A percentile compares a stretch with the other conserved stretches of the same genome.
These are phyloP conservation scores for Strix uralensis DNA, from an alignment of 2,113 vertebrate genomes.

Conservation along the genomic window DNA sequence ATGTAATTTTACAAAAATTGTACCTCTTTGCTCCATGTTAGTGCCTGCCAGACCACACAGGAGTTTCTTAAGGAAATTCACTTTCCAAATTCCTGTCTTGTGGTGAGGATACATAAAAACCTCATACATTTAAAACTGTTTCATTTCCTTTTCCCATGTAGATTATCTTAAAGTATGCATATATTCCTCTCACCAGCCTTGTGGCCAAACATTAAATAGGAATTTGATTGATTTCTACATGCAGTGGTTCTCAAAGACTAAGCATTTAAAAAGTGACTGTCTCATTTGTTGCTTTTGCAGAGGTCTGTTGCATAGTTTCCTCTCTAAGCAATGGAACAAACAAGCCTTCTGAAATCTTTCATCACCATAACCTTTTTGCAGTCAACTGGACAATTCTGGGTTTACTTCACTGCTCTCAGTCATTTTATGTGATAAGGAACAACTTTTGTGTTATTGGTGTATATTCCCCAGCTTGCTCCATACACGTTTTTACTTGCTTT, in stretches of 20 bases:
- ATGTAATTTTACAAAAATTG: neutral
- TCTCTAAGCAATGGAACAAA: neutral
- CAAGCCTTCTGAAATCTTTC: neutral
- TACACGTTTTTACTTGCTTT: conserved; percentile 16
- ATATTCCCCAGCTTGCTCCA: neutral
- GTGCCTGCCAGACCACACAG: neutral
- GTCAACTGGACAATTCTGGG: neutral
- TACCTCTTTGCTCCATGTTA: neutral
- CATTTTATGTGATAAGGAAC: neutral
- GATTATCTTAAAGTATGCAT: neutral
- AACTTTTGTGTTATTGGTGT: neutral
- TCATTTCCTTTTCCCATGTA: neutral
- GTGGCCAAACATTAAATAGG: neutral
- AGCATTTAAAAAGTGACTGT: neutral
- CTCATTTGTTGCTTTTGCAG: neutral
- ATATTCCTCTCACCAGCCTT: neutral
- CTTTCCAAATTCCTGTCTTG: neutral
- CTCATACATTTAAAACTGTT: neutral
- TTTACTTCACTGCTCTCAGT: neutral
- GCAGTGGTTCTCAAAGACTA: neutral
- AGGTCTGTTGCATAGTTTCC: neutral
- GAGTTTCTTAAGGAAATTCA: neutral
- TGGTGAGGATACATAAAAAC: neutral
- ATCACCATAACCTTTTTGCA: neutral
- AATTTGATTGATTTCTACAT: neutral